phyloP scores from a whole-genome alignment of 1,140 invertebrate species.

The Drosophila kikkawai region DNA sequence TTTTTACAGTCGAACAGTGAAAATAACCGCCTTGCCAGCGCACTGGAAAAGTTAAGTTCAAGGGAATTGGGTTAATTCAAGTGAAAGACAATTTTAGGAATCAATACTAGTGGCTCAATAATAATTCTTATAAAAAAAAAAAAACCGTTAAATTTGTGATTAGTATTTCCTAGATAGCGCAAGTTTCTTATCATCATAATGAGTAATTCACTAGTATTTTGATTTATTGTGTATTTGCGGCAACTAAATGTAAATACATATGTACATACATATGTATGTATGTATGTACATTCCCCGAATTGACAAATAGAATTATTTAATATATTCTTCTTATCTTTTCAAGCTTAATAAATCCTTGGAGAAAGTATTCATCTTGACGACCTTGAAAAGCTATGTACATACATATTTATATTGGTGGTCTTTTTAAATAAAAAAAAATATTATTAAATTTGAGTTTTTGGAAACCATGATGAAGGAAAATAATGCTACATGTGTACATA shows the following conservation, averaged over 20 bases:
- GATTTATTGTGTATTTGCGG: not conserved
- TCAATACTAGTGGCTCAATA: not conserved
- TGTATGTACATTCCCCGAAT: not conserved
- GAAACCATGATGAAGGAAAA: no score
- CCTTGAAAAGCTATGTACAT: not conserved
- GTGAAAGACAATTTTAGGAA: constrained; percentile 1
- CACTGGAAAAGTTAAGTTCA: constrained; percentile 21
- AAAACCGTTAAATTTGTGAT: not conserved
- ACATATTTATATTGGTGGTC: not conserved
- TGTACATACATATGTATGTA: not conserved
- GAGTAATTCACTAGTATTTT: not conserved
- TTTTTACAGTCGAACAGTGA: constrained; percentile 39
- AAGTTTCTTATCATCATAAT: not conserved
- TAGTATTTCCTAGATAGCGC: not conserved
- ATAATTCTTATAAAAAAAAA: not conserved
- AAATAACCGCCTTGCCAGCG: constrained; percentile 33
- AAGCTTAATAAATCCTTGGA: not conserved
- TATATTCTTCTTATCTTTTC: not conserved
- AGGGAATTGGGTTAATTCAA: not conserved
- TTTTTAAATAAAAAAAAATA: not conserved
- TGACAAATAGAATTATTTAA: not conserved
- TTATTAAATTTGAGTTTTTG: no score
- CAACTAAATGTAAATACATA: not conserved
- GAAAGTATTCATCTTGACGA: not conserved
- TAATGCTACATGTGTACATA: no score